phyloP scores from a whole-genome alignment of 2,113 vertebrate species.

The Melanerpes aurifrons region DNA sequence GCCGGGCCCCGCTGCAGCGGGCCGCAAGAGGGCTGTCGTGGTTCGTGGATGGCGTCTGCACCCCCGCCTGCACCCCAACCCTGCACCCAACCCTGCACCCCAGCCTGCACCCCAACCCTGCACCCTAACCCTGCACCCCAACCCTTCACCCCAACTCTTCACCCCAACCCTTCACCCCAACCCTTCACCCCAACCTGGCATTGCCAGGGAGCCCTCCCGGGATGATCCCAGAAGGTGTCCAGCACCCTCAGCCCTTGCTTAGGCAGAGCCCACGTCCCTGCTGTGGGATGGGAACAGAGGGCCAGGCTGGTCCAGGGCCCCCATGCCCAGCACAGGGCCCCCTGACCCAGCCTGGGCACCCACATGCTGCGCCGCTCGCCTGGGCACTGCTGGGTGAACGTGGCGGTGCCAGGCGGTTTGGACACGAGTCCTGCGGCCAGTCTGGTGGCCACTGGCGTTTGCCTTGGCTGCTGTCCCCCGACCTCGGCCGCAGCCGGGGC shows the following conservation, averaged over 20 bases:
- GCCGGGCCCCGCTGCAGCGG: neutral
- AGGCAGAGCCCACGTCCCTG: neutral
- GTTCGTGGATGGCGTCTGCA: neutral
- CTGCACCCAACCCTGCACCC: no score
- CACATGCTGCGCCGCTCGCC: neutral
- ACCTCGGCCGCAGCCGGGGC: neutral
- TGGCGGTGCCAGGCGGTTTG: neutral
- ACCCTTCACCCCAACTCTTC: no score
- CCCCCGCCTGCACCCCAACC: neutral
- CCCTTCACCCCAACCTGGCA: neutral
- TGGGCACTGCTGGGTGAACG: rapidly evolving
- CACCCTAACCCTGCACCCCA: no score
- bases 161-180: no score
- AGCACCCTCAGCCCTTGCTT: neutral
- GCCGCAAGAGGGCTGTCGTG: neutral
- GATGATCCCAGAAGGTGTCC: neutral
- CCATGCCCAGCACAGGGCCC: neutral
- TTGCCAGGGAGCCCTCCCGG: neutral
- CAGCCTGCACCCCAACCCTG: no score
- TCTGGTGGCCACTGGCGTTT: neutral
- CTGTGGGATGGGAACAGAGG: neutral
- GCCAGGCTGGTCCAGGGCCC: neutral
- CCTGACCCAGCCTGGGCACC: neutral
- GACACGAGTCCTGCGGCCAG: neutral
- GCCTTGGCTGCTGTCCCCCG: neutral